A percentile compares a stretch with the other conserved stretches of the same genome.
These are phyloP conservation scores for Nemotelus nigrinus DNA, from an alignment of 2,888 invertebrate species.

Conservation along the genomic window DNA sequence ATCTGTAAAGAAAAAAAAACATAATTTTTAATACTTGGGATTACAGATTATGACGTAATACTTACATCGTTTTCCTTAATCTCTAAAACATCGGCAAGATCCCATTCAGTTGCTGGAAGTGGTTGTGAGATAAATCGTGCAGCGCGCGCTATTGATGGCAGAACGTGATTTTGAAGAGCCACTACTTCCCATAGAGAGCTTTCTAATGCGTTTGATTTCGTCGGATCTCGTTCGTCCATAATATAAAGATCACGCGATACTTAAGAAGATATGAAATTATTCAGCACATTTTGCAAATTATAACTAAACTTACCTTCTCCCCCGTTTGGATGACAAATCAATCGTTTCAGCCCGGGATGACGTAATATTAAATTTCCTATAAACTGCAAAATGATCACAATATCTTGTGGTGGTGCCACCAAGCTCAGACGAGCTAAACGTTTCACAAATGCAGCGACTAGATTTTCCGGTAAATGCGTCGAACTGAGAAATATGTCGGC, in stretches of 20 bases:
- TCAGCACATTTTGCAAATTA: not conserved
- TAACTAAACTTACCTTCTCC: slow-evolving; percentile 59
- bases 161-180: slow-evolving; percentile 77
- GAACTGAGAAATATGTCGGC: slow-evolving; percentile 92
- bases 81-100: slow-evolving; percentile 74
- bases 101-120: slow-evolving; percentile 75
- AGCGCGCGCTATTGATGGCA: slow-evolving; percentile 77
- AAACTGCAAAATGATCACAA: slow-evolving; percentile 79
- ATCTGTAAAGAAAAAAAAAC: slow-evolving; percentile 66
- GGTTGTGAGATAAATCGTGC: slow-evolving; percentile 77
- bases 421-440: slow-evolving; percentile 84
- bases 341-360: slow-evolving; percentile 82
- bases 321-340: slow-evolving; percentile 68
- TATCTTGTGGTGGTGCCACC: slow-evolving; percentile 83
- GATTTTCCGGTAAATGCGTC: slow-evolving; percentile 88
- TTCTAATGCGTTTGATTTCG: slow-evolving; percentile 81
- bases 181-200: slow-evolving; percentile 95
- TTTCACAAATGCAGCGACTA: slow-evolving; percentile 95
- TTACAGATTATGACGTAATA: slow-evolving; percentile 44
- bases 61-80: slow-evolving; percentile 71
- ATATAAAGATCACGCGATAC: slow-evolving; percentile 79
- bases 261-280: slow-evolving; percentile 50
- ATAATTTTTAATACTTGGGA: too few relatives aligned
- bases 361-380: slow-evolving; percentile 86
- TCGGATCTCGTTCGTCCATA: slow-evolving; percentile 82